phyloP scores from a whole-genome alignment of 2,888 invertebrate genomes.

The Eilema sororculum region DNA sequence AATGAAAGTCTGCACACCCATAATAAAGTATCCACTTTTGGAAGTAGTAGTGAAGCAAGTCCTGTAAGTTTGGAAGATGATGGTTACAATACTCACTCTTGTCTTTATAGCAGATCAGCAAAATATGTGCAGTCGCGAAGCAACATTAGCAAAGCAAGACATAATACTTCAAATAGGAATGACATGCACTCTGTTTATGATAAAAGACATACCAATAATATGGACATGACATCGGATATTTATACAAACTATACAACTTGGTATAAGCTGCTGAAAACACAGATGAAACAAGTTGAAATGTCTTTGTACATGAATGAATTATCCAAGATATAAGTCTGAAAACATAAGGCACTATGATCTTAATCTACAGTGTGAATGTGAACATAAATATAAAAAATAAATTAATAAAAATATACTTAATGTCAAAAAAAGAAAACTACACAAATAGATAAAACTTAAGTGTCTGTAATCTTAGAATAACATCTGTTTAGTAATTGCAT shows the following conservation, averaged over 20 bases:
- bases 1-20: constrained; percentile 6
- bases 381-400: too few species aligned
- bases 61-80: constrained; percentile 20
- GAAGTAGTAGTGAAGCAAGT: constrained; percentile 16
- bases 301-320: constrained; percentile 71
- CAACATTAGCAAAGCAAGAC: background rate
- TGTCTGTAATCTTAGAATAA: background rate
- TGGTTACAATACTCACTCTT: constrained; percentile 31
- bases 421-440: too few species aligned
- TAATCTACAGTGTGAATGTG: too few species aligned
- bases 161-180: background rate
- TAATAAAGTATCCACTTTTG: background rate
- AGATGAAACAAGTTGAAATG: constrained; percentile 67
- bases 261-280: constrained; percentile 70
- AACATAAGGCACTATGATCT: background rate
- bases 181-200: background rate
- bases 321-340: constrained; percentile 32
- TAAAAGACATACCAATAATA: background rate
- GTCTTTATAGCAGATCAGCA: constrained; percentile 18
- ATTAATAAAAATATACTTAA: too few species aligned
- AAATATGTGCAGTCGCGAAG: background rate
- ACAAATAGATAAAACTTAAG: background rate
- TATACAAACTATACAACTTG: constrained; percentile 59
- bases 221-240: constrained; percentile 9
- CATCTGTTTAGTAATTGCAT: too few species aligned